Base-by-base conservation (phyloP, 2,797 vertebrate species). In the Menidia menidia region DNA sequence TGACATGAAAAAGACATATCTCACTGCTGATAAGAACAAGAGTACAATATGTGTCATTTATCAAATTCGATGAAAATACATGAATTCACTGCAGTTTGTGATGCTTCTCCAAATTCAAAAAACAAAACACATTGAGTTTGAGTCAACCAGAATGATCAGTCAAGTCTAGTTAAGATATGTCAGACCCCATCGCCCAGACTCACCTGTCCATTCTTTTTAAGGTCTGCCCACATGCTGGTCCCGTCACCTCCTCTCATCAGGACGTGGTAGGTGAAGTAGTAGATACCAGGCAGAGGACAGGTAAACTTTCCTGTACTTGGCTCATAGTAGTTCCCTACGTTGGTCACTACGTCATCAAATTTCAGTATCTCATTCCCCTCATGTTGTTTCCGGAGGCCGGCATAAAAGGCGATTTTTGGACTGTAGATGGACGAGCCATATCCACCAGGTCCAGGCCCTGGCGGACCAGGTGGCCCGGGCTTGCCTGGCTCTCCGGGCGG, bases 181-280 rank as follows among this genome's bases (percentile, higher is more conserved):
- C 51, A 60, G 43, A 63, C 52, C 45, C 63, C 44, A 45, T 33
- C 68, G 10, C n/a, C 10, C 9, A 18, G 43, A 56, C 74, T 91
- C 92, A 98, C 97, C 95, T 96, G 96, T 75, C 96, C 92, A 4
- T 97, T 98, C 86, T 97, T 97, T 93, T 96, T 95, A 84, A 97
- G 86, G 84, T 98, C 96, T 0, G 95, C 96, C 95, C 95, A 96
- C 93, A 98, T 97, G 88, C 96, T 97, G 59, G 96, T 96, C 50
- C 96, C 96, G 3, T 95, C 95, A 2, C 94, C 96, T 19, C 94
- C 96, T 81, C 93, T 94, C 96, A 97, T 98, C 79, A 97, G 92
- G 68, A 98, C 95, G n/a, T 97, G 95, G 91, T 96, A 97, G 75
- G 94, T 96, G 87, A 98, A 98, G 92, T 96, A 95, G 89, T 97